Percentiles rank a stretch among this genome's conserved stretches.
Conservation (phyloP, 2,888 invertebrate species). For the Apamea sordens region DNA sequence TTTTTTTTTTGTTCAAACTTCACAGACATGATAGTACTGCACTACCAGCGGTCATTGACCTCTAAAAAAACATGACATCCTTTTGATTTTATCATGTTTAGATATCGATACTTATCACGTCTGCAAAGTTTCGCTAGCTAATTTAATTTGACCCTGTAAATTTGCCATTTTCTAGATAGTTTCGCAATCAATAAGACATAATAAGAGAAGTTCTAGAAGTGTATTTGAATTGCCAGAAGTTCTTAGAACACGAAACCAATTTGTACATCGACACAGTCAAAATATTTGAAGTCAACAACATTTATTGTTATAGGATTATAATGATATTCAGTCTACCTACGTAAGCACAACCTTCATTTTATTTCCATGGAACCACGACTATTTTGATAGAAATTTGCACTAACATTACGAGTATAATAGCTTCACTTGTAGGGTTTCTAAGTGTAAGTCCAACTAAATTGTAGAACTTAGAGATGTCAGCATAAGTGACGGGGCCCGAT, state of each 20-base stretch:
- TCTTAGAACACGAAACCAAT: constrained; percentile 20
- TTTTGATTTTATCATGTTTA: not conserved
- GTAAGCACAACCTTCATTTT: not conserved
- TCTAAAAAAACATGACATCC: not conserved
- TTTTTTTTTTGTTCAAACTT: too few relatives aligned
- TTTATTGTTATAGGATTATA: constrained; percentile 23
- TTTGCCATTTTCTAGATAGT: not conserved
- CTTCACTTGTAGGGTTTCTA: too few relatives aligned
- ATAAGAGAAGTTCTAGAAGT: not conserved
- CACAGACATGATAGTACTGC: too few relatives aligned
- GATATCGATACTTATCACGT: not conserved
- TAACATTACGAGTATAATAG: too few relatives aligned
- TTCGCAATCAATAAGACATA: not conserved
- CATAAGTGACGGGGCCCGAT: too few relatives aligned
- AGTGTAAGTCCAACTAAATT: not conserved
- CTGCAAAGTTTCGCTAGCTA: not conserved
- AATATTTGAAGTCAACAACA: constrained; percentile 21
- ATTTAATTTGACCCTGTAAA: not conserved
- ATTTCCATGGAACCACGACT: not conserved
- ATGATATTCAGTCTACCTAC: constrained; percentile 5
- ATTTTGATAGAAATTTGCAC: not conserved
- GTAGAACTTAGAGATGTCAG: too few relatives aligned
- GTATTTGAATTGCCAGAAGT: constrained; percentile 13
- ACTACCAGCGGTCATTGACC: not conserved
- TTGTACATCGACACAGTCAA: constrained; percentile 2